phyloP scores from a whole-genome alignment of 1,140 invertebrate genomes.

The Stegodyphus dumicola region DNA sequence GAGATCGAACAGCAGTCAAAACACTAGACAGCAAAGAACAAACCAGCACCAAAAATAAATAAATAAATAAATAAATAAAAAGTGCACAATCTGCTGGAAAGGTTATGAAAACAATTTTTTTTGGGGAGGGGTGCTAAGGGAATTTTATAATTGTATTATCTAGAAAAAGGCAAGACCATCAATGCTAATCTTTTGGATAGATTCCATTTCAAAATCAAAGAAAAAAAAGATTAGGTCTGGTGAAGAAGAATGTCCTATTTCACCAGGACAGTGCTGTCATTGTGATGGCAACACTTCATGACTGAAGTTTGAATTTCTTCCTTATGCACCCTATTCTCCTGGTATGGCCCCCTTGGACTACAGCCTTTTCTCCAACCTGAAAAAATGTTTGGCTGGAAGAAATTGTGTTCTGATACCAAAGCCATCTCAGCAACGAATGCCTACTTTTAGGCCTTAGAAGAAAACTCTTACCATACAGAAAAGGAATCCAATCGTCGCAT shows the following conservation, averaged over 20 bases:
- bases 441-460: too few relatives aligned
- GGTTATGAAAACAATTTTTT: constrained; percentile 66
- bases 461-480: too few relatives aligned
- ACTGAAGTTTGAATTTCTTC: not conserved
- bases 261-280: constrained; percentile 28
- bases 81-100: constrained; percentile 65
- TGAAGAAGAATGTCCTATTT: constrained; percentile 41
- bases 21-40: constrained; percentile 65
- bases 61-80: too few relatives aligned
- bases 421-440: too few relatives aligned
- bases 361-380: not conserved
- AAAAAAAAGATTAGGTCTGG: constrained; percentile 20
- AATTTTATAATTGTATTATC: constrained; percentile 63
- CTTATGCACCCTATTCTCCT: constrained; percentile 8
- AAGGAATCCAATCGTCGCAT: too few relatives aligned
- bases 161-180: constrained; percentile 62
- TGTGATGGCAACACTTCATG: not conserved
- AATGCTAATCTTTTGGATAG: constrained; percentile 54
- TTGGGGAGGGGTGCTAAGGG: constrained; percentile 62
- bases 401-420: too few relatives aligned
- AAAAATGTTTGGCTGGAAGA: too few relatives aligned
- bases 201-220: constrained; percentile 12
- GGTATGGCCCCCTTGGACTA: not conserved
- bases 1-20: constrained; percentile 65
- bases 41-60: too few relatives aligned